phyloP scores from a whole-genome alignment of 2,797 vertebrate genomes.

The Anabas testudineus region DNA sequence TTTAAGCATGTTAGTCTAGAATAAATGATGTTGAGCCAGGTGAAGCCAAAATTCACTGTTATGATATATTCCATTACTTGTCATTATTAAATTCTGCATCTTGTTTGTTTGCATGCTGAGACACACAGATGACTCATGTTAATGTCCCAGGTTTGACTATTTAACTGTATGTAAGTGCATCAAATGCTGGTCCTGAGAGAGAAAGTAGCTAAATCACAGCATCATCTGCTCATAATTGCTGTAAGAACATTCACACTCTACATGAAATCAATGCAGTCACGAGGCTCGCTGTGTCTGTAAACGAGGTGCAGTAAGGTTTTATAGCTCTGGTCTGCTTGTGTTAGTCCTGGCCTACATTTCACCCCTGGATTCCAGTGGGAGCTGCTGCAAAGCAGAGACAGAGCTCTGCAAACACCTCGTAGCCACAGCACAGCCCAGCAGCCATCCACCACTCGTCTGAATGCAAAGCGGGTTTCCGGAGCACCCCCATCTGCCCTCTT shows the following conservation, averaged over 20 bases:
- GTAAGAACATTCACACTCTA: constrained; percentile 46
- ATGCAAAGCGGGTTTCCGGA: constrained; percentile 45
- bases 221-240: constrained; percentile 47
- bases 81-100: constrained; percentile 9
- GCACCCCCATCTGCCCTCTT: constrained; percentile 32
- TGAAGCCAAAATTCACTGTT: constrained; percentile 5
- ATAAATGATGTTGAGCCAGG: constrained; percentile 17
- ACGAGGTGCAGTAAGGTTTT: constrained; percentile 54
- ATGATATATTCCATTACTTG: constrained; percentile 14
- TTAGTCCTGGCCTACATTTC: constrained; percentile 68
- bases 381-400: constrained; percentile 36
- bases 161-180: constrained; percentile 21
- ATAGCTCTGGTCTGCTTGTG: constrained; percentile 43
- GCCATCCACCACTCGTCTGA: constrained; percentile 40
- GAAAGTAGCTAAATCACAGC: constrained; percentile 34
- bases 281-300: constrained; percentile 51
- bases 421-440: constrained; percentile 40
- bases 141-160: constrained; percentile 35
- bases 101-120: constrained; percentile 38
- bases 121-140: constrained; percentile 11
- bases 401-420: constrained; percentile 54
- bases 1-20: too few species aligned
- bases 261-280: constrained; percentile 66
- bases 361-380: constrained; percentile 63
- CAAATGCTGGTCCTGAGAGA: background rate